These are phyloP conservation scores for Congeria kusceri DNA, from an alignment of 2,888 invertebrate species.

Conservation along the genomic window DNA sequence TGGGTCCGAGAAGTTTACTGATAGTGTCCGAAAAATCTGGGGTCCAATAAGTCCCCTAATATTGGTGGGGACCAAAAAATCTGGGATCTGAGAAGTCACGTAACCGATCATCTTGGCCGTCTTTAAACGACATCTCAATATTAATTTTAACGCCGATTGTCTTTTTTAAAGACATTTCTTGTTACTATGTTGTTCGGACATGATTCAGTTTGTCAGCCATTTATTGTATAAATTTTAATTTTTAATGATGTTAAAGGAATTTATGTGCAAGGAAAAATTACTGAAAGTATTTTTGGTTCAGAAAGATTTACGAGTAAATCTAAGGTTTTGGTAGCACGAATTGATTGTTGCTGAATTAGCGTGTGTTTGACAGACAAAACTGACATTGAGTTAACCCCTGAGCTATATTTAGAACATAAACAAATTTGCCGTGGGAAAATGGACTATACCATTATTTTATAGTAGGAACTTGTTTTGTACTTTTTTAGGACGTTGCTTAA, in stretches of 20 bases:
- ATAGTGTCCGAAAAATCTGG: too few species aligned
- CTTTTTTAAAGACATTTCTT: too few species aligned
- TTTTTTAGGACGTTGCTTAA: neutral
- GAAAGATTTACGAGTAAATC: conserved; percentile 4
- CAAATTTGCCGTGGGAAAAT: too few species aligned
- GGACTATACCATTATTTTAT: too few species aligned
- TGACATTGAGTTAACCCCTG: neutral
- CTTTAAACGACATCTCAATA: too few species aligned
- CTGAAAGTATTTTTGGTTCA: conserved; percentile 9
- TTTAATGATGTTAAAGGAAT: conserved; percentile 21
- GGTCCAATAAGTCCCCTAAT: too few species aligned
- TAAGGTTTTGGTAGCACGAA: neutral
- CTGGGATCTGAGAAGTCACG: too few species aligned
- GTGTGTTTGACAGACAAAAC: neutral
- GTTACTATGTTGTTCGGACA: conserved; percentile 7
- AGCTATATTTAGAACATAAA: too few species aligned
- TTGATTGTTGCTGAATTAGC: neutral
- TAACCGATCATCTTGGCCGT: conserved; percentile 13
- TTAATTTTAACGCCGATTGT: too few species aligned
- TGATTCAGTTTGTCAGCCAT: conserved; percentile 2
- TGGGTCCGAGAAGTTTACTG: too few species aligned
- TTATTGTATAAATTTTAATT: conserved; percentile 8
- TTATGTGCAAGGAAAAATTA: conserved; percentile 13
- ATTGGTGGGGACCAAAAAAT: too few species aligned
- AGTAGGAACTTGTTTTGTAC: too few species aligned